Percentiles rank a stretch among this genome's conserved stretches.
phyloP scores from a whole-genome alignment of 2,888 invertebrate species.

The Augochlorella aurata region DNA sequence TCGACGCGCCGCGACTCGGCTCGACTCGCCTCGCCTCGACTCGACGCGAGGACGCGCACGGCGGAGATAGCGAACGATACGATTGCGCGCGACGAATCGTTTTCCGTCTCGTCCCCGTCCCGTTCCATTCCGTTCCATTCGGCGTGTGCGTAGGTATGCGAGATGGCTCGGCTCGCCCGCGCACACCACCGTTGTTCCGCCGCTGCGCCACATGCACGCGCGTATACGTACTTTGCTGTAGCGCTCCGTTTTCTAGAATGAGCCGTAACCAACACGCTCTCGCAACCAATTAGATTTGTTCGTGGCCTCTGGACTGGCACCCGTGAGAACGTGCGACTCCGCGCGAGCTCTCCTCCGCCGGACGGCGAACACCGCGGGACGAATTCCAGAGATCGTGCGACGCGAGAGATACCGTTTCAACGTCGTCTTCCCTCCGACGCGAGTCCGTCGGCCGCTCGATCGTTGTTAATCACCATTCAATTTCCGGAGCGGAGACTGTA shows the following conservation, averaged over 20 bases:
- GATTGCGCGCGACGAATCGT: constrained; percentile 19
- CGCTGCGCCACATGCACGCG: not conserved
- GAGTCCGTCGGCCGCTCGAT: not conserved
- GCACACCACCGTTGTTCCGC: not conserved
- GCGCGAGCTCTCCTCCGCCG: constrained; percentile 31
- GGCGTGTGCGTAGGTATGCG: constrained; percentile 37
- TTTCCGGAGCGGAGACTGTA: not conserved
- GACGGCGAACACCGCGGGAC: constrained; percentile 3
- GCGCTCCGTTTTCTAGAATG: constrained; percentile 50
- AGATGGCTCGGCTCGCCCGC: not conserved
- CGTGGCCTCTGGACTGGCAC: constrained; percentile 48
- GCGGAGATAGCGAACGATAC: constrained; percentile 30
- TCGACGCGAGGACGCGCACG: constrained; percentile 13
- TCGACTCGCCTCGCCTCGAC: constrained; percentile 14
- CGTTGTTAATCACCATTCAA: not conserved
- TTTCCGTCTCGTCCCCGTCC: not conserved
- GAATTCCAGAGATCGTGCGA: constrained; percentile 19
- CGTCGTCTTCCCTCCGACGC: not conserved
- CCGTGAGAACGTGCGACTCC: constrained; percentile 52
- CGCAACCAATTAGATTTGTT: constrained; percentile 52
- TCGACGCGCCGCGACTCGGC: constrained; percentile 17
- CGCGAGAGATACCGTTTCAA: constrained; percentile 7
- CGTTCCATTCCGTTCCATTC: not conserved
- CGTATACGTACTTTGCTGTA: not conserved
- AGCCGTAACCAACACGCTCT: constrained; percentile 48